Evolutionary conservation across 2,888 invertebrate genomes (phyloP).

Genomic region (Branchinecta sandiegonensis): DNA sequence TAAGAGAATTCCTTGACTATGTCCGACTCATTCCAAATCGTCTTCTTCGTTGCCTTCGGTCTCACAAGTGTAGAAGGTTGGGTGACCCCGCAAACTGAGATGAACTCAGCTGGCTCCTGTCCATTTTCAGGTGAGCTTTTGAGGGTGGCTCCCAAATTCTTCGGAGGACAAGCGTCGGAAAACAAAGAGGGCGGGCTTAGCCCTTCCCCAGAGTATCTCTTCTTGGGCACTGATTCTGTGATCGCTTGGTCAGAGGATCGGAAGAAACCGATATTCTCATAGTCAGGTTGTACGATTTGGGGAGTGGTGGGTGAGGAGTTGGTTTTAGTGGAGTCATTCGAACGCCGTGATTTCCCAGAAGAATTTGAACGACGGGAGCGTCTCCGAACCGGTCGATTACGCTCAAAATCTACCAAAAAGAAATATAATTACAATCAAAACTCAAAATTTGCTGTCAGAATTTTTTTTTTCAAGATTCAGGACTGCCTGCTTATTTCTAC

Average conservation of each 20-base stretch:
- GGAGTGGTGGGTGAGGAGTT: neutral
- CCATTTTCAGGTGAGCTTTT: too few species aligned
- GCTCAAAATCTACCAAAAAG: neutral
- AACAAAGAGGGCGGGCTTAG: too few species aligned
- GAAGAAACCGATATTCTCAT: conserved; percentile 24
- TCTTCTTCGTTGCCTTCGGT: neutral
- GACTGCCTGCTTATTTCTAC: too few species aligned
- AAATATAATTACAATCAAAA: too few species aligned
- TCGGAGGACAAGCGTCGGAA: too few species aligned
- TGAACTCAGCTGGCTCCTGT: neutral
- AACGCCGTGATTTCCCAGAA: neutral
- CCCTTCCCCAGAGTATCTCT: too few species aligned
- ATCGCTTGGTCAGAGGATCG: neutral
- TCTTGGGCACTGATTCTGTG: neutral
- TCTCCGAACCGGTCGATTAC: conserved; percentile 5
- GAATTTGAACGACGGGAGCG: conserved; percentile 5
- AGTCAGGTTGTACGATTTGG: conserved; percentile 23
- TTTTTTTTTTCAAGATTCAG: too few species aligned
- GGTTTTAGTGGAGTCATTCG: conserved; percentile 4
- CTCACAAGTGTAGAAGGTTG: neutral
- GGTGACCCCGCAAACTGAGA: neutral
- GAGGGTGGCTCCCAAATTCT: too few species aligned
- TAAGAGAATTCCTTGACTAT: conserved; percentile 27
- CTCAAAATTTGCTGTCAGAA: too few species aligned
- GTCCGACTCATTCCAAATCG: conserved; percentile 23